These are phyloP conservation scores for Heptranchias perlo DNA, from an alignment of 2,113 vertebrate species.

Conservation along the genomic window DNA sequence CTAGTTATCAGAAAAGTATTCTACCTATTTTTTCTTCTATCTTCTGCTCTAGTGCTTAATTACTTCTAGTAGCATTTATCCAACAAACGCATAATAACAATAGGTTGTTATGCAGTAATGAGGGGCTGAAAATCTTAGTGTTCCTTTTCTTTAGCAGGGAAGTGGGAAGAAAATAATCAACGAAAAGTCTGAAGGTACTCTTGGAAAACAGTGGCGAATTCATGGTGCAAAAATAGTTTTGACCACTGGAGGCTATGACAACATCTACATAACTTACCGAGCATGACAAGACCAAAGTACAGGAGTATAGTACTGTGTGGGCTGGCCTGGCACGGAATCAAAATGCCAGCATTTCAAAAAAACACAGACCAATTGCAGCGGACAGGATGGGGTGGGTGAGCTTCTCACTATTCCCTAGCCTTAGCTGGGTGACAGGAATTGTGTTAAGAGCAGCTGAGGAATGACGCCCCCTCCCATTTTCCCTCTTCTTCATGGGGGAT, in stretches of 20 bases:
- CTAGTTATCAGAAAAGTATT: not conserved
- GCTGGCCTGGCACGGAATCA: not conserved
- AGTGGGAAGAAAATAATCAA: not conserved
- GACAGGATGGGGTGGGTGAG: not conserved
- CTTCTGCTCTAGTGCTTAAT: not conserved
- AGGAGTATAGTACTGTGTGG: not conserved
- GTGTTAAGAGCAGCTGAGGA: not conserved
- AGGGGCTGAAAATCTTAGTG: not conserved
- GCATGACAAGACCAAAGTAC: not conserved
- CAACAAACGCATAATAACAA: not conserved
- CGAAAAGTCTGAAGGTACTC: not conserved
- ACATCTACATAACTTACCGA: not conserved
- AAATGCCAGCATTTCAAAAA: not conserved
- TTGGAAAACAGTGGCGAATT: not conserved
- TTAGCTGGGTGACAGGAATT: not conserved
- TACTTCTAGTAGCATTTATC: not conserved
- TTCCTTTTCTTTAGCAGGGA: not conserved
- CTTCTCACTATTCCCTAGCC: not conserved
- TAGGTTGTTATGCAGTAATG: not conserved
- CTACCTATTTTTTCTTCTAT: not conserved
- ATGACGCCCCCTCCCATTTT: not conserved
- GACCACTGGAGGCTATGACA: not conserved
- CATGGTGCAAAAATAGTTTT: not conserved
- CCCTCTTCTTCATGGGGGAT: not conserved
- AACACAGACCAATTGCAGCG: not conserved